Evolutionary conservation across 2,888 invertebrate genomes (phyloP).

Genomic region (Tachina grossa): DNA sequence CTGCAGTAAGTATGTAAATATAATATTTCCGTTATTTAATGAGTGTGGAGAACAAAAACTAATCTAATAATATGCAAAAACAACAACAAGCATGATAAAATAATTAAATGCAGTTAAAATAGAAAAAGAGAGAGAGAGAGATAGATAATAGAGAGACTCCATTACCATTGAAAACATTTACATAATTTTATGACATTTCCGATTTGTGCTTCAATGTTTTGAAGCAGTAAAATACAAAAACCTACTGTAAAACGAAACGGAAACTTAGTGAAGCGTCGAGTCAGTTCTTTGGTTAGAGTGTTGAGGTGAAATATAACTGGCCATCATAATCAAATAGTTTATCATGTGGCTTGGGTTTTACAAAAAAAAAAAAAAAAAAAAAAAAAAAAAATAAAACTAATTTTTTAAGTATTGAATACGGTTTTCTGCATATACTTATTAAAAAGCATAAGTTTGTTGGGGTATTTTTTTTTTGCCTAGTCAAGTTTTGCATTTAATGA

Average conservation of each 20-base stretch:
- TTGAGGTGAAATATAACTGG: background rate
- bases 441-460: background rate
- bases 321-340: background rate
- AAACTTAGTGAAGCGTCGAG: conserved; percentile 41
- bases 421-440: background rate
- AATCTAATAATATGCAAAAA: too few relatives aligned
- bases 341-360: background rate
- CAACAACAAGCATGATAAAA: background rate
- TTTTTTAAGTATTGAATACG: background rate
- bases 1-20: conserved; percentile 57
- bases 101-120: background rate
- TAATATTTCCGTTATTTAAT: conserved; percentile 63
- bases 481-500: too few relatives aligned
- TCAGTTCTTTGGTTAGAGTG: background rate
- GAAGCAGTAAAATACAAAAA: conserved; percentile 21
- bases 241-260: conserved; percentile 42
- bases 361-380: background rate
- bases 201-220: conserved; percentile 54
- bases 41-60: conserved; percentile 2
- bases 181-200: conserved; percentile 64
- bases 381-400: background rate
- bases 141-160: conserved; percentile 1
- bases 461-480: background rate
- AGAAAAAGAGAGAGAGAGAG: conserved; percentile 16
- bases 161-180: conserved; percentile 42